Evolutionary conservation across 2,888 invertebrate genomes (phyloP).

Genomic region (Galerucella pusilla): DNA sequence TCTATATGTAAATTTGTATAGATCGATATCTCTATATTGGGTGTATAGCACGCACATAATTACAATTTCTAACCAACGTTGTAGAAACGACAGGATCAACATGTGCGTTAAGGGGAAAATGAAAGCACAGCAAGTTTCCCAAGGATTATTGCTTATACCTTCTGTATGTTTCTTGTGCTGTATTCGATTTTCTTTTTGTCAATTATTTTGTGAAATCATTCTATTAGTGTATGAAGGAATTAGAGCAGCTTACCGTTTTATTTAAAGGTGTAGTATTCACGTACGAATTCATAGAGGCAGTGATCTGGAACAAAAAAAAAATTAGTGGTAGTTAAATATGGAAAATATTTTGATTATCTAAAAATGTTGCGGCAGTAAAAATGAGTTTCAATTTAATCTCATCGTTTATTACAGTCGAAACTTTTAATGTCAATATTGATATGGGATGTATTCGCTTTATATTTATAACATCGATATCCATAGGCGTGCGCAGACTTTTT

Average conservation of each 20-base stretch:
- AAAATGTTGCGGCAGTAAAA: neutral
- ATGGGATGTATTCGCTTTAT: neutral
- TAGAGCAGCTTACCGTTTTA: neutral
- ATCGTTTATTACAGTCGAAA: neutral
- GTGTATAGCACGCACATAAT: too few relatives aligned
- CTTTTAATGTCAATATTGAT: constrained; percentile 1
- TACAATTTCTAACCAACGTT: too few relatives aligned
- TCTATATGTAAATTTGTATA: too few relatives aligned
- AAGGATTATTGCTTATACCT: too few relatives aligned
- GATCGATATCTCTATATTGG: too few relatives aligned
- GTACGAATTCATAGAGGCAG: neutral
- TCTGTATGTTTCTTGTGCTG: too few relatives aligned
- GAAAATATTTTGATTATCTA: neutral
- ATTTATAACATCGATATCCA: neutral
- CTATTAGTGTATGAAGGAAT: neutral
- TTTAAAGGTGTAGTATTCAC: neutral
- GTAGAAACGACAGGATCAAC: too few relatives aligned
- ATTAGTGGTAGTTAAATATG: neutral
- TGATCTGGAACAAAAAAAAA: neutral
- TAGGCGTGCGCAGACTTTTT: too few relatives aligned
- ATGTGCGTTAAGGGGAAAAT: too few relatives aligned
- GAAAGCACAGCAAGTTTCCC: too few relatives aligned
- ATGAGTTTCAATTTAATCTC: neutral
- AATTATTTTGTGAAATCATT: too few relatives aligned
- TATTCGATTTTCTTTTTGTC: too few relatives aligned